phyloP scores from a whole-genome alignment of 2,113 vertebrate genomes.

The Zootoca vivipara region DNA sequence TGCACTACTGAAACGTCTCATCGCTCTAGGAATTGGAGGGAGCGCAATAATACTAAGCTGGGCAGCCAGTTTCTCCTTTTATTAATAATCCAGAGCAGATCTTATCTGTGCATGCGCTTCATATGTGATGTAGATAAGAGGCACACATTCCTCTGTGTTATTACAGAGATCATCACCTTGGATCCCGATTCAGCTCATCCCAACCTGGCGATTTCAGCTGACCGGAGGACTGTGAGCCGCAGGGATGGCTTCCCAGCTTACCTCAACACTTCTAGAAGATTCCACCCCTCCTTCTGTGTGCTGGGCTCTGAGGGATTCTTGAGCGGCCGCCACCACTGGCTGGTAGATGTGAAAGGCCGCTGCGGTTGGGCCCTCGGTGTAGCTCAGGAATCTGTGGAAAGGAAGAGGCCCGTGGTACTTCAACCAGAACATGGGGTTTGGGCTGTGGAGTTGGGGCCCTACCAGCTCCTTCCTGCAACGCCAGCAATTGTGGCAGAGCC shows the following conservation, averaged over 20 bases:
- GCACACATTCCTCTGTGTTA: neutral
- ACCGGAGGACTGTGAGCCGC: slow-evolving; percentile 73
- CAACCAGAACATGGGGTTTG: slow-evolving; percentile 77
- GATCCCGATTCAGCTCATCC: slow-evolving; percentile 75
- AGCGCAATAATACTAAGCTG: neutral
- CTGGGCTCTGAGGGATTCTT: slow-evolving; percentile 72
- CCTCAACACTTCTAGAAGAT: slow-evolving; percentile 56
- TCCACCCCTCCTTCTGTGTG: slow-evolving; percentile 69
- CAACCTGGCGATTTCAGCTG: slow-evolving; percentile 69
- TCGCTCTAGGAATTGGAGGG: neutral
- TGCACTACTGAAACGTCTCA: too few species aligned
- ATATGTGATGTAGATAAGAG: neutral
- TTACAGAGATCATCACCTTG: slow-evolving; percentile 59
- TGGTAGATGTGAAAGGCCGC: slow-evolving; percentile 75
- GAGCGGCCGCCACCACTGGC: slow-evolving; percentile 73
- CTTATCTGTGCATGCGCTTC: neutral
- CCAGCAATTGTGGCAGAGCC: neutral
- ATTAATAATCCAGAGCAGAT: too few species aligned
- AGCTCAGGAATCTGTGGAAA: slow-evolving; percentile 73
- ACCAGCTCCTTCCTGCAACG: slow-evolving; percentile 45
- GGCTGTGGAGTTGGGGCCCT: slow-evolving; percentile 71
- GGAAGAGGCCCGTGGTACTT: slow-evolving; percentile 76
- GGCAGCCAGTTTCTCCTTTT: neutral
- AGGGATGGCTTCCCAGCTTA: slow-evolving; percentile 51
- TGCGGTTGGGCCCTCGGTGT: slow-evolving; percentile 76